These are phyloP conservation scores for Otocyon megalotis DNA, from an alignment of 2,113 vertebrate genomes.

Conservation along the genomic window DNA sequence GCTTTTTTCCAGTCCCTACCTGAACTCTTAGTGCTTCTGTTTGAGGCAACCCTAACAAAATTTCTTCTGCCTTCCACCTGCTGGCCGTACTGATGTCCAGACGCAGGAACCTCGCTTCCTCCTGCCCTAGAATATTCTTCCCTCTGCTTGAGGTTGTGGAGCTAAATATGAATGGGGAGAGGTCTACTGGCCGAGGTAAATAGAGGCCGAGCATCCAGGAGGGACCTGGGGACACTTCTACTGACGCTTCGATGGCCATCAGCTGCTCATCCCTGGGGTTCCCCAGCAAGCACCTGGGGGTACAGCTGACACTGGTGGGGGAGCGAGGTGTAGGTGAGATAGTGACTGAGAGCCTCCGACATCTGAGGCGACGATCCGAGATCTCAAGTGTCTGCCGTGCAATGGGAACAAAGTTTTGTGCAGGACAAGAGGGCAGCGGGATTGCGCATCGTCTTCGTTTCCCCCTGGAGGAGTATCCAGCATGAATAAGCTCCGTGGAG, in stretches of 20 bases:
- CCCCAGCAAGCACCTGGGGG: neutral
- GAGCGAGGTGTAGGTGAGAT: accelerated
- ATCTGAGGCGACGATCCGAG: neutral
- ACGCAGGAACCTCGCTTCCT: accelerated
- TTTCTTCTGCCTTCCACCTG: neutral
- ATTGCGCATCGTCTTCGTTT: neutral
- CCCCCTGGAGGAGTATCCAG: too few species aligned
- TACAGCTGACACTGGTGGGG: accelerated
- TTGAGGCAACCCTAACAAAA: accelerated
- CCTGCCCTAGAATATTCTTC: accelerated
- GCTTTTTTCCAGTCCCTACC: neutral
- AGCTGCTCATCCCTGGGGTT: too few species aligned
- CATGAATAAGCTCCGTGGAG: neutral
- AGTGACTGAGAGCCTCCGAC: neutral
- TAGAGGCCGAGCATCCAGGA: accelerated
- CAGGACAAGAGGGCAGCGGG: neutral
- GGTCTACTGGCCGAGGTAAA: accelerated
- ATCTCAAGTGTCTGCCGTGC: neutral
- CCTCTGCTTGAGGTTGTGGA: neutral
- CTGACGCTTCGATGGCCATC: neutral
- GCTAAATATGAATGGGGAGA: accelerated
- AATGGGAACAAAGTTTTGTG: too few species aligned
- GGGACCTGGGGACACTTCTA: neutral
- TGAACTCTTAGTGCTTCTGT: neutral
- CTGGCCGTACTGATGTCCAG: accelerated